Base-by-base conservation (phyloP, 2,888 invertebrate species). In the Diachrysia chrysitis region DNA sequence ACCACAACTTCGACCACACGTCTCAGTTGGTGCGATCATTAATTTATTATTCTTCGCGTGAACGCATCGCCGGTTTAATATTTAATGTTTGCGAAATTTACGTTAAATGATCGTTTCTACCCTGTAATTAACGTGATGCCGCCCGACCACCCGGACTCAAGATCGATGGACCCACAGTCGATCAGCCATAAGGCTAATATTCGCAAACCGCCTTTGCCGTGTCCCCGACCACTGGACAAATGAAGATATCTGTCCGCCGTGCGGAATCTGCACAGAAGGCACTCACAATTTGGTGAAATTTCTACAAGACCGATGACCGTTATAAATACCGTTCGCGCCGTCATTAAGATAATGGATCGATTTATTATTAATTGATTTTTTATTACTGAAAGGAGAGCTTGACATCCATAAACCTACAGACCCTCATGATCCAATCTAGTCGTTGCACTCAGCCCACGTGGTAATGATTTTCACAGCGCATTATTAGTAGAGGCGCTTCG, bases 81-180 rank as follows among this genome's bases (percentile, higher is more conserved):
- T 91, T 92, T 90, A 90, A 93, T 92, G 92, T 93, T 94, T 92
- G 92, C 89, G 85, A 94, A 93, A 92, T 93, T 93, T 87, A 87
- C 87, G 90, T 92, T 93, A 94, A 93, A 93, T 90, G 92, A 90
- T 92, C 90, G 90, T 89, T 87, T 87, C 90, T 90, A 82, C 90
- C 89, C 90, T 93, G 92, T 94, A 95, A 95, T 95, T 94, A 94
- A 92, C 88, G 81, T 86, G 85, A 86, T 86, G 87, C 91, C 91
- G 91, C 81, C 87, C 89, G 94, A 92, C 93, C 93, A 92, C 92
- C 91, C 92, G 89, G 85, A 78, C 79, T 87, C 83, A 86, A 90
- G 90, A 92, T 90, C 89, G 93, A 93, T 92, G 90, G 89, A 85
- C 90, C 82, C 83, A 90, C 89, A 77, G 89, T 87, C 87, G 89